phyloP scores from a whole-genome alignment of 1,140 invertebrate genomes.

The Danaus melanippus region DNA sequence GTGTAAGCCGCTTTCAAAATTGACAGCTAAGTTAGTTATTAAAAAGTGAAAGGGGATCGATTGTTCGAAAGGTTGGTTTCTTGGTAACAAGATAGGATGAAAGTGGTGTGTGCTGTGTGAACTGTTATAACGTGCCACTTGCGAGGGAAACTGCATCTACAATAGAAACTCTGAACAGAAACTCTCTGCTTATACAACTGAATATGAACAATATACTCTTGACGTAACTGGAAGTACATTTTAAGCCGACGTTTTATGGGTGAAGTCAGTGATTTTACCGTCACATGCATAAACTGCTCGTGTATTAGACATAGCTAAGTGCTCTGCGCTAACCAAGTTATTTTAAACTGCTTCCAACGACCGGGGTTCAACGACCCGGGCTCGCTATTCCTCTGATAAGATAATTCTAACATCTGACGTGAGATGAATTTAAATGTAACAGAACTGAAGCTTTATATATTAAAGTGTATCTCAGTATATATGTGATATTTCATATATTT shows the following conservation, averaged over 20 bases:
- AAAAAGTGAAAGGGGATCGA: constrained; percentile 59
- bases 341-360: constrained; percentile 36
- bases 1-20: constrained; percentile 27
- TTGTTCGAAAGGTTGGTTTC: constrained; percentile 44
- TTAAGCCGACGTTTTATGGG: constrained; percentile 3
- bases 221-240: constrained; percentile 1
- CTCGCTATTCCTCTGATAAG: constrained; percentile 6
- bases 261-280: no score
- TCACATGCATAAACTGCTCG: no score
- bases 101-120: constrained; percentile 55
- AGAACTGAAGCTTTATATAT: no score
- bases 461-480: no score
- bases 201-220: not conserved
- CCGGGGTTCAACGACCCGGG: constrained; percentile 11
- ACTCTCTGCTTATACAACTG: no score
- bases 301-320: constrained; percentile 15
- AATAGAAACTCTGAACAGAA: constrained; percentile 3
- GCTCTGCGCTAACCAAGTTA: constrained; percentile 30
- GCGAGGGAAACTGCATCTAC: constrained; percentile 23
- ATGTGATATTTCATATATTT: no score
- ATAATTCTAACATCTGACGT: not conserved
- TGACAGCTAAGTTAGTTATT: constrained; percentile 28
- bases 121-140: constrained; percentile 31
- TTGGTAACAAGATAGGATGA: constrained; percentile 54
- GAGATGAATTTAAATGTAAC: no score